Base-by-base conservation (phyloP, 2,797 vertebrate species). In the Bradypodion pumilum region DNA sequence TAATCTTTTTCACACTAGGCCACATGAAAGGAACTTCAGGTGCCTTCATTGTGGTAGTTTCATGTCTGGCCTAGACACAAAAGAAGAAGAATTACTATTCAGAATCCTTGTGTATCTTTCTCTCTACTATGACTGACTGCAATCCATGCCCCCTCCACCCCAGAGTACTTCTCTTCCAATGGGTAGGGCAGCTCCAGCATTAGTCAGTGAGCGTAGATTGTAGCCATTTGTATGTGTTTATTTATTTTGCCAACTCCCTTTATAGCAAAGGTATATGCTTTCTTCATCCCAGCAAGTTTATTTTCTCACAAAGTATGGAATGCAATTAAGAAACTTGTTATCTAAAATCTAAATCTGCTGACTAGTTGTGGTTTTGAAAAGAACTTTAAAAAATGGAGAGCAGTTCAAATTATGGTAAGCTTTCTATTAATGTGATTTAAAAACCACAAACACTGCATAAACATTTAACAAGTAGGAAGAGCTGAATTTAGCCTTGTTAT, bases 201-300 rank as follows among this genome's bases (percentile, higher is more conserved):
- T 44, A 19, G 32, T 75, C 60, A 62, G n/a, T 27, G 37, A 23
- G 42, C 21, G 44, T 62, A 46, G 25, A 74, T 7, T 52, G 44
- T 49, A 10, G 16, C 44, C 32, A 49, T 75, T 74, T 19, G 19
- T 56, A 29, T 74, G n/a, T 56, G 49, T 80, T 56, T 49, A 25
- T 56, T 73, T 82, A 89, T 82, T 93, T 90, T 84, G 65, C 90
- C 92, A 92, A 87, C 85, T 87, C n/a, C 78, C 91, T 92, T 92
- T 87, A 83, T 85, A 90, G 83, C 81, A 86, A 86, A 89, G 88
- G 86, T 82, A 84, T 42, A 85, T 81, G 78, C 69, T 70, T 49
- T 91, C 90, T 91, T 88, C 60, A 42, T 46, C 44, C 88, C 13
- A 78, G 1, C 15, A 87, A 77, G 86, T 91, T 92, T 91, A 90